These are phyloP conservation scores for Gymnocheta viridis DNA, from an alignment of 2,888 invertebrate genomes.

Conservation along the genomic window DNA sequence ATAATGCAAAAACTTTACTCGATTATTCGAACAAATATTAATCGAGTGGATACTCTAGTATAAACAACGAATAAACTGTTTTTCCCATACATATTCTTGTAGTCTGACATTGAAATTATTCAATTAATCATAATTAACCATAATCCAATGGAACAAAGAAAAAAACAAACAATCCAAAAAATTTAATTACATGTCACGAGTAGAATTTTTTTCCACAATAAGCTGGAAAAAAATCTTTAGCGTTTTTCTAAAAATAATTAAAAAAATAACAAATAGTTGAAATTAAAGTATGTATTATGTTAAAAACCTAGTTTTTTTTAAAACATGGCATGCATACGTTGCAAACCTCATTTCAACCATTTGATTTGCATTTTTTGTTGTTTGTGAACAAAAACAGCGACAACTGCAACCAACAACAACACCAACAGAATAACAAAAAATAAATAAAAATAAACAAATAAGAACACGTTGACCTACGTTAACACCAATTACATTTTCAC, in stretches of 20 bases:
- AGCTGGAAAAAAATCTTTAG: conserved; percentile 1
- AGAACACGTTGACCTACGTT: conserved; percentile 65
- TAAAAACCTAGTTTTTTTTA: conserved; percentile 52
- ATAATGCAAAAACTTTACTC: too few relatives aligned
- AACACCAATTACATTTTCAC: conserved; percentile 58
- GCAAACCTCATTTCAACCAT: conserved; percentile 56
- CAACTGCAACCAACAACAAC: conserved; percentile 1
- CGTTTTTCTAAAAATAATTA: conserved; percentile 20
- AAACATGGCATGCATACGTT: conserved; percentile 26
- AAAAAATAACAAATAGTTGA: conserved; percentile 14
- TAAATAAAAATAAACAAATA: background rate
- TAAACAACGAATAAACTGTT: background rate
- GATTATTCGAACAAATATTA: too few relatives aligned
- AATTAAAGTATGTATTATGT: conserved; percentile 55
- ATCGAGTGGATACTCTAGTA: too few relatives aligned
- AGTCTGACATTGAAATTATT: conserved; percentile 62
- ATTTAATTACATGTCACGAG: conserved; percentile 12
- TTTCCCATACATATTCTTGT: background rate
- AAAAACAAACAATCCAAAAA: background rate
- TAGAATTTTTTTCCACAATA: background rate
- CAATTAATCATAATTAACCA: conserved; percentile 52
- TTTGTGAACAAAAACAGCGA: conserved; percentile 2
- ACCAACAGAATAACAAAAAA: background rate
- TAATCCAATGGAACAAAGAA: conserved; percentile 34
- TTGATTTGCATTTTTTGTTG: conserved; percentile 51